Base-by-base conservation (phyloP, 2,113 vertebrate species). In the Dryoscopus gambensis region DNA sequence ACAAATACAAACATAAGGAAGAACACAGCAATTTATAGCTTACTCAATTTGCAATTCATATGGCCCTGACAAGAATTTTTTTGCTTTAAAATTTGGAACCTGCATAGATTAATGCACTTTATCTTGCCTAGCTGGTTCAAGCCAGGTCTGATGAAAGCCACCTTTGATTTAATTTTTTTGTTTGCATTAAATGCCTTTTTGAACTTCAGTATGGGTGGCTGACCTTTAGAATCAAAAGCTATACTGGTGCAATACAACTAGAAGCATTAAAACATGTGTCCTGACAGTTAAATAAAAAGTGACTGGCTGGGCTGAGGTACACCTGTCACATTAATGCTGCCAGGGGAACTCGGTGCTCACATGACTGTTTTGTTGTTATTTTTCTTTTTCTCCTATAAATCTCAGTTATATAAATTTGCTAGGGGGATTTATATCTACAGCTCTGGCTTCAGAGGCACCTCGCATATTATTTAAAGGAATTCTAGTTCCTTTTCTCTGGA, bases 221-320 rank as follows among this genome's bases (percentile, higher is more conserved):
- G 73, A 95, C 94, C 95, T 97, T 97, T 95, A 95, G 89, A 97
- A 91, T 69, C 89, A 80, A 87, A 76, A 69, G n/a, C 42, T 63
- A 3, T 67, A 50, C 15, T 87, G 88, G 69, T 92, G 78, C 94
- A 93, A 77, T 64, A 90, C 87, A 96, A 80, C 73, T 92, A 79
- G 89, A 85, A 74, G 75, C 63, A 57, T 33, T 89, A 67, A 91
- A 86, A 87, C 47, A 62, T 90, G 56, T 6, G 35, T 52, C n/a
- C 23, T 81, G 95, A 91, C 76, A 91, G 90, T 53, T 80, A 60
- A 75, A 82, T 84, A 35, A 85, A 53, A 96, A 74, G 77, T 18
- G 89, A 47, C 63, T 50, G 90, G 75, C 55, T 87, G 84, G 49
- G 16, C 59, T 44, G 91, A 88, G 52, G 40, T 84, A 47, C 80